Evolutionary conservation across 1,140 invertebrate genomes (phyloP).

Genomic region (Phenacoccus solenopsis): DNA sequence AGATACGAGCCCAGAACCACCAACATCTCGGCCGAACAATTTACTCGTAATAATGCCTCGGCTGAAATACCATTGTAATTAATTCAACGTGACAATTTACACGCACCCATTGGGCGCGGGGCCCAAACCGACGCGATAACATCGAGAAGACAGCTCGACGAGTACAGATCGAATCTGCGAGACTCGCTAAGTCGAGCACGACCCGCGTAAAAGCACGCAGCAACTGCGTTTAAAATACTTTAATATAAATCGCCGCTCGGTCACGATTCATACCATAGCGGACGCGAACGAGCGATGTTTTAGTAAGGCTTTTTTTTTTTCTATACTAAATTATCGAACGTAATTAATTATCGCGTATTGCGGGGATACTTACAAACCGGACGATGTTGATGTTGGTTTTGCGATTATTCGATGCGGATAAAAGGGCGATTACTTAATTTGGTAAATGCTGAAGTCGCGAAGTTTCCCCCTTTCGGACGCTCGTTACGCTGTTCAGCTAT

Average conservation of each 20-base stretch:
- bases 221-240: no score
- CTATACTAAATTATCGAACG: background rate
- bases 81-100: slow-evolving; percentile 2
- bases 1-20: no score
- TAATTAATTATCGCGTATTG: background rate
- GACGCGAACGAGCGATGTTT: background rate
- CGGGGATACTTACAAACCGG: no score
- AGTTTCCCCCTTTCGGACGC: background rate
- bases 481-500: no score
- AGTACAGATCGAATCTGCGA: background rate
- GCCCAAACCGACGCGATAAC: background rate
- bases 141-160: background rate
- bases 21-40: no score
- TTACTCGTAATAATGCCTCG: background rate
- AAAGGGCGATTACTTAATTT: background rate
- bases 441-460: background rate
- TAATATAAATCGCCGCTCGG: background rate
- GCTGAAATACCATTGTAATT: background rate
- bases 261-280: background rate
- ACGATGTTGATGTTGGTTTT: background rate
- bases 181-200: no score
- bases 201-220: no score
- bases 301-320: no score
- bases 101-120: background rate
- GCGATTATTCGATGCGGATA: background rate